Conservation (phyloP, 1,140 invertebrate genomes). For the Orchestia grillus region DNA sequence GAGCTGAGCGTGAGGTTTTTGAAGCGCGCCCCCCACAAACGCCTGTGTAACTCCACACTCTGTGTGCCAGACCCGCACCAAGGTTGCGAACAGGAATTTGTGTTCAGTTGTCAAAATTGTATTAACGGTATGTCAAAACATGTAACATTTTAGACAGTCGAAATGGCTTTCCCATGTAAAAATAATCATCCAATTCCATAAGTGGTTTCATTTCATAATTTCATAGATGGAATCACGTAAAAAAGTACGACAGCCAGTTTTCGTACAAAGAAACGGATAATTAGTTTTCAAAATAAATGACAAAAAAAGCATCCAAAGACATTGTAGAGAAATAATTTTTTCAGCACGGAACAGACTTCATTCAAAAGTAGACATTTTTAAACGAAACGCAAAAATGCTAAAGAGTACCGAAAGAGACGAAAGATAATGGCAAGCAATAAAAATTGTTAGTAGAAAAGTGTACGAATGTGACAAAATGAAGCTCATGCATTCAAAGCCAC, state of each 20-base stretch:
- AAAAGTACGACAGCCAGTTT: not conserved
- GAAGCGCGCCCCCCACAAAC: constrained; percentile 8
- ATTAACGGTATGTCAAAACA: no score
- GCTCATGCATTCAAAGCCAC: not conserved
- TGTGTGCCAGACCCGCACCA: not conserved
- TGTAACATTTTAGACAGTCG: no score
- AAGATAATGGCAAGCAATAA: not conserved
- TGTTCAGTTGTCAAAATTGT: no score
- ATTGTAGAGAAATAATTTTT: not conserved
- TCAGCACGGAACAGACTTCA: not conserved
- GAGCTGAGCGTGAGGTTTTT: not conserved
- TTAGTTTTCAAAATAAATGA: not conserved
- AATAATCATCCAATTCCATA: no score
- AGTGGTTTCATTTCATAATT: no score
- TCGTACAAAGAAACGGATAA: not conserved
- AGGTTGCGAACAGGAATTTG: no score
- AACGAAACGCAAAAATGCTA: not conserved
- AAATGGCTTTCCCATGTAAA: no score
- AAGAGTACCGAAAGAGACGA: not conserved
- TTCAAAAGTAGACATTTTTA: not conserved
- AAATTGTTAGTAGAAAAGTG: not conserved
- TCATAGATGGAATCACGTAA: not conserved
- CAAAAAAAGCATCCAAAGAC: not conserved
- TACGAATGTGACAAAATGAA: not conserved
- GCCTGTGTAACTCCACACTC: constrained; percentile 40